Percentiles rank a stretch among this genome's conserved stretches.
phyloP scores from a whole-genome alignment of 2,797 vertebrate genomes.

The Sebastes miniatus region DNA sequence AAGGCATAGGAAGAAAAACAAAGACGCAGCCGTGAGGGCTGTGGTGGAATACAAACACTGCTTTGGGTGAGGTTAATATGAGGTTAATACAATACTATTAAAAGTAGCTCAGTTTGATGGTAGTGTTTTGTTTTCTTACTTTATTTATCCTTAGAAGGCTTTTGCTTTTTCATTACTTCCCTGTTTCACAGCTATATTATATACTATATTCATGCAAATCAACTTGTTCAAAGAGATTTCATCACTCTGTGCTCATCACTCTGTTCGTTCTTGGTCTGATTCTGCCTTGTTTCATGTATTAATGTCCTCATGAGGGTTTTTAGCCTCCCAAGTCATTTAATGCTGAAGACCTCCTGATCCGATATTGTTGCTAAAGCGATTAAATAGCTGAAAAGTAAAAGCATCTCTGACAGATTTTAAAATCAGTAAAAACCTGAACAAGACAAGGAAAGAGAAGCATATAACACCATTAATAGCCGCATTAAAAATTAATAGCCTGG shows the following conservation, averaged over 20 bases:
- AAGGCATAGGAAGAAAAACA: conserved; percentile 24
- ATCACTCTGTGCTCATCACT: conserved; percentile 13
- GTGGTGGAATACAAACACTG: conserved; percentile 20
- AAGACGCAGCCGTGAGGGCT: conserved; percentile 1
- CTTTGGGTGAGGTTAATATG: conserved; percentile 47
- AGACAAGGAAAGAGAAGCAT: neutral
- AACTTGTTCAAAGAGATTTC: conserved; percentile 24
- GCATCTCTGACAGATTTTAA: conserved; percentile 1
- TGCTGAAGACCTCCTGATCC: neutral
- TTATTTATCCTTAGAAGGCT: conserved; percentile 18
- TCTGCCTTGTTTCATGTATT: conserved; percentile 6
- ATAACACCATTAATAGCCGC: neutral
- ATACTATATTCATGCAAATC: conserved; percentile 26
- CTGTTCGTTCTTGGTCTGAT: neutral
- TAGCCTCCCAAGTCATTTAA: neutral
- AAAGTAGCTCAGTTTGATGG: conserved; percentile 30
- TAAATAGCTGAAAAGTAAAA: conserved; percentile 1
- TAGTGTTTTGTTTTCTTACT: conserved; percentile 16
- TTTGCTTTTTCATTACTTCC: conserved; percentile 12
- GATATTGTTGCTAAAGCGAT: neutral
- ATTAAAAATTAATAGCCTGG: conserved; percentile 11
- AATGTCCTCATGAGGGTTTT: neutral
- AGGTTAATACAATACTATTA: conserved; percentile 45
- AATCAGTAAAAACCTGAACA: conserved; percentile 14
- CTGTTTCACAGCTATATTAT: neutral